phyloP scores from a whole-genome alignment of 2,797 vertebrate genomes.

The Triplophysa bombifrons region DNA sequence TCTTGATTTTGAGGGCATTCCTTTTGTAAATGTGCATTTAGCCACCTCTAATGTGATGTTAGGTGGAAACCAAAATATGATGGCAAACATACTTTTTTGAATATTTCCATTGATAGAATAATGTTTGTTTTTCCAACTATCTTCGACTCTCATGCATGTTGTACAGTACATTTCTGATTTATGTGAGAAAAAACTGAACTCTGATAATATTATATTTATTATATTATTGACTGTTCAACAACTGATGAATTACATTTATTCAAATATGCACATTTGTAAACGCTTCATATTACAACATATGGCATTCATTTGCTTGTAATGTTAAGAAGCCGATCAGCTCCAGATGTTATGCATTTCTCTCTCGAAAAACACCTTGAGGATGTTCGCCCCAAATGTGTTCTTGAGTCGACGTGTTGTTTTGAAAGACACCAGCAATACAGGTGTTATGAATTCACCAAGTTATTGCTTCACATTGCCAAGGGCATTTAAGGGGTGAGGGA shows the following conservation, averaged over 20 bases:
- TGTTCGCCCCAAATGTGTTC: slow-evolving; percentile 1
- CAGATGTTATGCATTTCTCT: slow-evolving; percentile 35
- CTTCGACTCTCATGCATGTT: no score
- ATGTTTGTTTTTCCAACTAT: neutral
- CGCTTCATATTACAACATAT: slow-evolving; percentile 10
- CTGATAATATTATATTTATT: neutral
- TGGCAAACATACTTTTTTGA: no score
- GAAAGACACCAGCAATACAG: slow-evolving; percentile 34
- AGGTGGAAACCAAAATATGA: neutral
- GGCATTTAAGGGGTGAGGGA: slow-evolving; percentile 40
- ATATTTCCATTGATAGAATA: neutral
- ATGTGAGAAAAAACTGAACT: neutral
- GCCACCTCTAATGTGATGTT: neutral
- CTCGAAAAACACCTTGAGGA: slow-evolving; percentile 19
- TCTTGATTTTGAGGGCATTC: neutral
- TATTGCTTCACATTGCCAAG: slow-evolving; percentile 25
- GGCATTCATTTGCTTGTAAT: slow-evolving; percentile 11
- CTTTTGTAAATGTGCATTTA: neutral
- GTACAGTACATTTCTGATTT: no score
- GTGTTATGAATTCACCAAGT: slow-evolving; percentile 41
- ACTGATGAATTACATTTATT: neutral
- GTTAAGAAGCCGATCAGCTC: slow-evolving; percentile 16
- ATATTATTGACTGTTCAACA: neutral
- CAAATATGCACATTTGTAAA: neutral
- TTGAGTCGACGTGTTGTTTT: slow-evolving; percentile 23